Evolutionary conservation across 2,113 vertebrate species (phyloP).

Genomic region (Nannobrachium achirus): DNA sequence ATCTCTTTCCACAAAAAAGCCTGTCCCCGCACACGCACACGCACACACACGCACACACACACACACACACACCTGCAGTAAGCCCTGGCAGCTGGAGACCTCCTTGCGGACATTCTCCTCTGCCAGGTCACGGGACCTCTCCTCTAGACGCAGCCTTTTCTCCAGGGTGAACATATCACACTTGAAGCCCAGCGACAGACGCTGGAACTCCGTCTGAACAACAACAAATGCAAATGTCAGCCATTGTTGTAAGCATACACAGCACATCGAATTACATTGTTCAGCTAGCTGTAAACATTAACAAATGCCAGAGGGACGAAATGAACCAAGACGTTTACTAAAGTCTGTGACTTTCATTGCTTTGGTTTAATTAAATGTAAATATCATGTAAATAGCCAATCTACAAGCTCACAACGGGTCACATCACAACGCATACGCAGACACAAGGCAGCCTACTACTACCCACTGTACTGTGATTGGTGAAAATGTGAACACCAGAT

Average conservation of each 20-base stretch:
- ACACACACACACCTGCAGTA: slow-evolving; percentile 84
- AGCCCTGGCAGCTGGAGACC: slow-evolving; percentile 87
- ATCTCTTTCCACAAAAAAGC: too few species aligned
- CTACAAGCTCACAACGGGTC: too few species aligned
- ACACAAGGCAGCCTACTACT: too few species aligned
- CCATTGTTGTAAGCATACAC: background rate
- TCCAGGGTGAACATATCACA: slow-evolving; percentile 97
- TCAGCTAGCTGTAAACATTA: background rate
- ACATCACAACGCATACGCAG: too few species aligned
- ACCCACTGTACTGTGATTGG: too few species aligned
- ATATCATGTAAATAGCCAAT: too few species aligned
- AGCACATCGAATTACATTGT: background rate
- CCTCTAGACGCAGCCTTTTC: slow-evolving; percentile 91
- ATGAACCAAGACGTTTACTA: too few species aligned
- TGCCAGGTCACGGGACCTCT: slow-evolving; percentile 91
- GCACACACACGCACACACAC: slow-evolving; percentile 4
- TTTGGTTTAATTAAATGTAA: too few species aligned
- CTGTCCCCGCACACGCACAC: too few species aligned
- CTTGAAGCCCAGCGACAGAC: slow-evolving; percentile 93
- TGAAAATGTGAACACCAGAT: too few species aligned
- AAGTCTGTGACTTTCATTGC: too few species aligned
- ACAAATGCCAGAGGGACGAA: too few species aligned
- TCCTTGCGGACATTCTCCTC: slow-evolving; percentile 94
- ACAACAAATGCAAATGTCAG: background rate
- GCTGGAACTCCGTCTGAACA: slow-evolving; percentile 90